A percentile compares a stretch with the other conserved stretches of the same genome.
Conservation (phyloP, 2,888 invertebrate species). For the Nephrocerus scutellatus region DNA sequence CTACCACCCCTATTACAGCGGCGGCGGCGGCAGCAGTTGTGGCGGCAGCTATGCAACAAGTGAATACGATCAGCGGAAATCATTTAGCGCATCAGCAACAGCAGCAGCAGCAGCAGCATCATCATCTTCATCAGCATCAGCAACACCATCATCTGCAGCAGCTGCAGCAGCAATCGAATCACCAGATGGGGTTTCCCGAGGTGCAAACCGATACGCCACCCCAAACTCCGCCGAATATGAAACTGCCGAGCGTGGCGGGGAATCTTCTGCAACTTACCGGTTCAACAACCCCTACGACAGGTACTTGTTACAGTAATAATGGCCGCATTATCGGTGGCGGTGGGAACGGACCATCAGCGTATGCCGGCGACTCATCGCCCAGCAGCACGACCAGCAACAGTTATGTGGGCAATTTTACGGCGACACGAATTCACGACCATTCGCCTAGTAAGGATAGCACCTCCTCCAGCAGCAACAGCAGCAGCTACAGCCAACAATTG, state of each 20-base stretch:
- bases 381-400: conserved; percentile 25
- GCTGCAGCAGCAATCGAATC: conserved; percentile 39
- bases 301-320: conserved; percentile 49
- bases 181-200: conserved; percentile 71
- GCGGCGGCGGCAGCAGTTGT: conserved; percentile 24
- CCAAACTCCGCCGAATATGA: conserved; percentile 91
- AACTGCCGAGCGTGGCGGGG: conserved; percentile 72
- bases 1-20: conserved; percentile 37
- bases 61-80: conserved; percentile 27
- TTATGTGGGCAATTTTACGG: conserved; percentile 26
- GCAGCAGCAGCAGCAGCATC: conserved; percentile 29
- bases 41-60: conserved; percentile 19
- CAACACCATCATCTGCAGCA: conserved; percentile 33
- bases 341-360: too few species aligned
- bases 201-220: conserved; percentile 84
- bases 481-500: conserved; percentile 35
- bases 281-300: conserved; percentile 53
- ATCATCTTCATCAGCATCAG: conserved; percentile 32
- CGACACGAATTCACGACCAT: conserved; percentile 37
- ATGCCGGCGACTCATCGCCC: conserved; percentile 23
- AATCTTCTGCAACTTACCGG: conserved; percentile 62
- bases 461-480: conserved; percentile 32
- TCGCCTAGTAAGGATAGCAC: conserved; percentile 36
- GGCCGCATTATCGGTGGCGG: conserved; percentile 19
- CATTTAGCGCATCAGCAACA: conserved; percentile 25